Evolutionary conservation across 2,888 invertebrate genomes (phyloP), one percentile per base, ranked within the genome.

Genomic region (Lasioglossum lativentre): DNA sequence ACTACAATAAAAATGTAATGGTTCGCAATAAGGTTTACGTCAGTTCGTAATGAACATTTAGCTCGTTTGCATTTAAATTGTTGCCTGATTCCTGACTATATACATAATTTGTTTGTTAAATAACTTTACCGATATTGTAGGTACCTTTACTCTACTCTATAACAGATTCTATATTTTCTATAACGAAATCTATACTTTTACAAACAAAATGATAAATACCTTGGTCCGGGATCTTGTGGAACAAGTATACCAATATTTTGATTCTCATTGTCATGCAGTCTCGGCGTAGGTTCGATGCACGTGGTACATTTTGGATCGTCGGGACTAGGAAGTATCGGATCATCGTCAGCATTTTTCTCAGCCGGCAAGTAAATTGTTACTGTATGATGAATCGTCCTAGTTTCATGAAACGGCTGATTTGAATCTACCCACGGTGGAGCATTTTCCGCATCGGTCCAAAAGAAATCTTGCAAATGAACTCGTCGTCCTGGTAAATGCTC

Each of bases 381-480:
- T n/a, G 94, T 90, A 75, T 93, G 94, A 81, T 94, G 93, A 52
- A 94, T 82, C 30, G 95, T 94, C 72, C 90, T 93, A n/a, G 94
- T 94, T 86, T 95, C 93, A 90, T 94, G 93, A 40, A 93, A 82
- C 4, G 93, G 92, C 52, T 95, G 95, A 68, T 96, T 96, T 71
- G 95, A 95, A 91, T 95, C 96, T 90, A 96, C 96, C 92, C 95
- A 96, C 14, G 97, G 96, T 0, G 97, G 97, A 0, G 97, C 98
- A 93, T 98, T 98, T 0, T 98, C 98, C 0, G 97, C 97, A 0
- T 98, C 98, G 0, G 98, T 98, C 98, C 98, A 98, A 95, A 98
- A 97, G 95, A 98, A 98, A 94, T 98, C 98, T 92, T 98, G 98
- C 81, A 98, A 95, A 70, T 97, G 96, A 19, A 95, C 94, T 47